A percentile compares a stretch with the other conserved stretches of the same genome.
Conservation (phyloP, 2,797 vertebrate genomes). For the Pseudochirops cupreus region DNA sequence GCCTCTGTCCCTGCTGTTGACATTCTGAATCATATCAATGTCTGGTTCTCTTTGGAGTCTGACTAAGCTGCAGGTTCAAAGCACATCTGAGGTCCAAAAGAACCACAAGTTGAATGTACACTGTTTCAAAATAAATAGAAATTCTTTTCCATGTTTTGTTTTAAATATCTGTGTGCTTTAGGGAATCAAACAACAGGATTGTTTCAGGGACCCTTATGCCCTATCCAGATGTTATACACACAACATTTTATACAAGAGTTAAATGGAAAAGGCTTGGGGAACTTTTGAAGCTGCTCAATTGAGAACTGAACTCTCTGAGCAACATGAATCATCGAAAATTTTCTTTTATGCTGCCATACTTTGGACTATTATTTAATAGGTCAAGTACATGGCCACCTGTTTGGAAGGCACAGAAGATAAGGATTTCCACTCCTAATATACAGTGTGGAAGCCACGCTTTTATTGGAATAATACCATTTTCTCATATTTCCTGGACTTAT, state of each 20-base stretch:
- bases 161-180: slow-evolving; percentile 6
- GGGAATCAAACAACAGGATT: slow-evolving; percentile 28
- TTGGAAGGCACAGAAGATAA: slow-evolving; percentile 18
- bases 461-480: not conserved
- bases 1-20: slow-evolving; percentile 74
- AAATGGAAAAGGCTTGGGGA: not conserved
- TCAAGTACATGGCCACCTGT: slow-evolving; percentile 23
- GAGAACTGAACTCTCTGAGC: not conserved
- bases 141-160: slow-evolving; percentile 17
- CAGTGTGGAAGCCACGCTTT: not conserved
- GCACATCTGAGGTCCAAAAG: slow-evolving; percentile 66
- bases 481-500: not conserved
- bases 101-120: slow-evolving; percentile 67
- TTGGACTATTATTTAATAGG: slow-evolving; percentile 22
- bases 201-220: not conserved
- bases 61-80: slow-evolving; percentile 74
- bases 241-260: slow-evolving; percentile 32
- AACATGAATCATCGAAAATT: slow-evolving; percentile 16
- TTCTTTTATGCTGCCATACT: not conserved
- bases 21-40: slow-evolving; percentile 75
- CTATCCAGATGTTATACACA: not conserved
- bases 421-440: slow-evolving; percentile 13
- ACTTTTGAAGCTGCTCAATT: not conserved
- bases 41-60: slow-evolving; percentile 65
- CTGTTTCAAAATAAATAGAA: slow-evolving; percentile 72